Evolutionary conservation across 2,113 vertebrate genomes (phyloP).

Genomic region (Centropus unirufus): DNA sequence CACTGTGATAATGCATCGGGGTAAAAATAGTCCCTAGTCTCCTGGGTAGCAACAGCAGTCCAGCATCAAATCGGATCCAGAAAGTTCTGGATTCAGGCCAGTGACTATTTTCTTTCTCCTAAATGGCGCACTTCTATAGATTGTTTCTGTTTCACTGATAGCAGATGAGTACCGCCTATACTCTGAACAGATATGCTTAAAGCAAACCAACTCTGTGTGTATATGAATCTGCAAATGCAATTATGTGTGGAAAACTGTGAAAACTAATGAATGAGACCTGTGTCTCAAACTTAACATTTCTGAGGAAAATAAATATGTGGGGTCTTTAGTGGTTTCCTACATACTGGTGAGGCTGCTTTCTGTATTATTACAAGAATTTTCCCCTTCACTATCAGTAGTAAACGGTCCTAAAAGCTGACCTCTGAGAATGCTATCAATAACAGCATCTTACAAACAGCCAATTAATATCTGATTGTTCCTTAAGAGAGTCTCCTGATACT

Average conservation of each 20-base stretch:
- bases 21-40: not conserved
- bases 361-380: not conserved
- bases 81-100: not conserved
- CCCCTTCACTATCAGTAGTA: not conserved
- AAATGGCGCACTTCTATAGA: not conserved
- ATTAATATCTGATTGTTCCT: not conserved
- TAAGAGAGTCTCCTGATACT: not conserved
- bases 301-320: not conserved
- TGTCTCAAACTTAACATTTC: not conserved
- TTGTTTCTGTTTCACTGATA: not conserved
- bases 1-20: not conserved
- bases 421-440: not conserved
- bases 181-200: not conserved
- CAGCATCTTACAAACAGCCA: not conserved
- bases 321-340: not conserved
- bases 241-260: too few relatives aligned
- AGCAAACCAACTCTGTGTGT: not conserved
- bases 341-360: not conserved
- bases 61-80: not conserved
- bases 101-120: not conserved
- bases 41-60: not conserved
- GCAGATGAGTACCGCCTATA: not conserved
- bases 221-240: not conserved
- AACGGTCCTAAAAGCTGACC: not conserved
- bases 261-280: not conserved